Evolutionary conservation across 2,113 vertebrate genomes (phyloP).

Genomic region (Equus quagga): DNA sequence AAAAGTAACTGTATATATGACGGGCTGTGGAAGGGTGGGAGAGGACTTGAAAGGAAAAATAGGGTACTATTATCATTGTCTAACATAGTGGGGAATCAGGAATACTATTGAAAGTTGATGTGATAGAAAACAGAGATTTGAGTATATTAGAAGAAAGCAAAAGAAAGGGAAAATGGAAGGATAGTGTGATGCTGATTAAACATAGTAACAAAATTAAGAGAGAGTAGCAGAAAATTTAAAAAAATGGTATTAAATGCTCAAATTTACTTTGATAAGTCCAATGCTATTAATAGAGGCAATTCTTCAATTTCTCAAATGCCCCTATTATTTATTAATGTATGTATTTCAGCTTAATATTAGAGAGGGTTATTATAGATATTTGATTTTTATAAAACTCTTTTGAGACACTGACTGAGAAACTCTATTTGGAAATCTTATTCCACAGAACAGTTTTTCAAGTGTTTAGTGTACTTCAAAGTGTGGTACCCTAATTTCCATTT

Average conservation of each 20-base stretch:
- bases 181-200: neutral
- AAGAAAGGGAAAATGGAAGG: conserved; percentile 16
- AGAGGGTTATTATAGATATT: neutral
- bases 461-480: conserved; percentile 67
- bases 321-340: neutral
- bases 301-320: conserved; percentile 45
- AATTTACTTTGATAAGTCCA: conserved; percentile 48
- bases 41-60: neutral
- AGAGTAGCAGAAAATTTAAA: conserved; percentile 19
- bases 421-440: conserved; percentile 45
- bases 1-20: neutral
- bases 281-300: neutral
- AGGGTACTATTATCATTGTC: neutral
- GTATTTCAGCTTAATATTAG: neutral
- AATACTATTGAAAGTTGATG: neutral
- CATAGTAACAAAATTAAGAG: conserved; percentile 44
- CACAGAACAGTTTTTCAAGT: conserved; percentile 35
- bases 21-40: neutral
- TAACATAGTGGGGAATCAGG: neutral
- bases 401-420: neutral
- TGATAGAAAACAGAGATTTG: conserved; percentile 1
- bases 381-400: conserved; percentile 53
- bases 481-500: conserved; percentile 71
- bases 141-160: neutral
- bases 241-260: conserved; percentile 31